Percentiles rank a stretch among this genome's conserved stretches.
Conservation (phyloP, 2,797 vertebrate species). For the Pangasius krempfi region DNA sequence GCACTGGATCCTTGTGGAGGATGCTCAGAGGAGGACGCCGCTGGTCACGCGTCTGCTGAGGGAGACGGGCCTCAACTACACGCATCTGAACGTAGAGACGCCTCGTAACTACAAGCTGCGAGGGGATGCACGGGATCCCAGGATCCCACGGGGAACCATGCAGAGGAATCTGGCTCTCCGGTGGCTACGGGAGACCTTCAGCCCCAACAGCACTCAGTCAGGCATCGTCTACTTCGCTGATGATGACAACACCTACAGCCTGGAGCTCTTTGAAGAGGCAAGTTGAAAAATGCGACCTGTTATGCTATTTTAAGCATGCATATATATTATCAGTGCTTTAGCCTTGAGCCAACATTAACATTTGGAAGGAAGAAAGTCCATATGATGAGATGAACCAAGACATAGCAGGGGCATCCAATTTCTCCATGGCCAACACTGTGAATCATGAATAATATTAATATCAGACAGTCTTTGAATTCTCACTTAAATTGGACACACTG, state of each 20-base stretch:
- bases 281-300: slow-evolving; percentile 40
- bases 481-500: background rate
- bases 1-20: slow-evolving; percentile 98
- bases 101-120: slow-evolving; percentile 95
- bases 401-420: background rate
- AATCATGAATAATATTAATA: background rate
- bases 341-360: background rate
- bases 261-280: slow-evolving; percentile 97
- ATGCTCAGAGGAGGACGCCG: slow-evolving; percentile 86
- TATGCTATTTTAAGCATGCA: background rate
- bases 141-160: slow-evolving; percentile 96
- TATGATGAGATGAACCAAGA: background rate
- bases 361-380: background rate
- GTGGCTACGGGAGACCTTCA: slow-evolving; percentile 94
- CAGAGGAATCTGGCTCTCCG: slow-evolving; percentile 94
- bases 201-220: slow-evolving; percentile 86
- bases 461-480: background rate
- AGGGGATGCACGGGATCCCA: slow-evolving; percentile 89
- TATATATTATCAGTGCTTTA: background rate
- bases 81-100: slow-evolving; percentile 96
- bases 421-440: background rate
- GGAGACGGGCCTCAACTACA: slow-evolving; percentile 95
- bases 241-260: slow-evolving; percentile 95
- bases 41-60: slow-evolving; percentile 88
- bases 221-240: slow-evolving; percentile 95